Conservation (phyloP, 2,797 vertebrate species). For the Picus viridis region DNA sequence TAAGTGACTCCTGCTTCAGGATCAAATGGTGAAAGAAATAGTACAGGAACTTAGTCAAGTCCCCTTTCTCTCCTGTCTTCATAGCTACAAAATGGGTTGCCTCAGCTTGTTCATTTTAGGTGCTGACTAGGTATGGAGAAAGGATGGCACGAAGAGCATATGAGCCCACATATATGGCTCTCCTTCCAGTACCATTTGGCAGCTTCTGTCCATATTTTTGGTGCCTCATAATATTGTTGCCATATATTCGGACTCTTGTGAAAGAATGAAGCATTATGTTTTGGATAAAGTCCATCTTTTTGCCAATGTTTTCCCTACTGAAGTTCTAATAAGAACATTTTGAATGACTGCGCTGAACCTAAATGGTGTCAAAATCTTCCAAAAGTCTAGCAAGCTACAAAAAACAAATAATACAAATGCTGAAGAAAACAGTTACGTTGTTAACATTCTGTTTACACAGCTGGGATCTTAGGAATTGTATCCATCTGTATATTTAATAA, state of each 20-base stretch:
- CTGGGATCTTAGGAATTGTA: constrained; percentile 36
- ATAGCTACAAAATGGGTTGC: background rate
- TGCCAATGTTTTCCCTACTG: constrained; percentile 9
- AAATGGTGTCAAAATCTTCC: background rate
- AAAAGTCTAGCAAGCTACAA: constrained; percentile 26
- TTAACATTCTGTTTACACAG: constrained; percentile 55
- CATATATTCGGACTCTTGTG: background rate
- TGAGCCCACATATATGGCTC: background rate
- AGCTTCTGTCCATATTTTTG: background rate
- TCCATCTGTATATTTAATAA: constrained; percentile 32
- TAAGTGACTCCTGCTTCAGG: no score
- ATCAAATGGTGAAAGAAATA: no score
- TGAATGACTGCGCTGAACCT: constrained; percentile 11
- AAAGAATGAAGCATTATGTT: background rate
- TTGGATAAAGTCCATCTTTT: background rate
- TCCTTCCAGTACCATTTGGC: background rate
- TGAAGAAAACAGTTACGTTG: constrained; percentile 49
- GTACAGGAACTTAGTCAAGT: no score
- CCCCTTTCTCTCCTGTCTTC: background rate
- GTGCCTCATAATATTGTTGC: background rate
- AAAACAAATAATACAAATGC: constrained; percentile 14
- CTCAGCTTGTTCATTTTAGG: background rate
- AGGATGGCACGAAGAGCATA: background rate
- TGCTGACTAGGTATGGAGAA: background rate
- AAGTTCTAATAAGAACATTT: constrained; percentile 20